Percentiles rank a stretch among this genome's conserved stretches.
phyloP scores from a whole-genome alignment of 2,888 invertebrate species.

The Incurvaria masculella region DNA sequence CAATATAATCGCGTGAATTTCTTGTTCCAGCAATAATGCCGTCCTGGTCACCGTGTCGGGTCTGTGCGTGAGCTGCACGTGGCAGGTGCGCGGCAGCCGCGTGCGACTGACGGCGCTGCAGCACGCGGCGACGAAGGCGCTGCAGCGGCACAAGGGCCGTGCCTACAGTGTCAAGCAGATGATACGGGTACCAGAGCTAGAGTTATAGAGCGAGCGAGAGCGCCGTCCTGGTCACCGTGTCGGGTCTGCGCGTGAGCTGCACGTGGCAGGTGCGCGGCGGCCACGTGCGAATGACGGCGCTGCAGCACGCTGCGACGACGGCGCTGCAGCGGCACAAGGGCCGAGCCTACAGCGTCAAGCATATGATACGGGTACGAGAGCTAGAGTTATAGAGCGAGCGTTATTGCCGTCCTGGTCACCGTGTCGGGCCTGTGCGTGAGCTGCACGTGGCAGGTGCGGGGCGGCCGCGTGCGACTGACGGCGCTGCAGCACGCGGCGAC shows the following conservation, averaged over 20 bases:
- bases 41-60: constrained; percentile 55
- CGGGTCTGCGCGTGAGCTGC: constrained; percentile 52
- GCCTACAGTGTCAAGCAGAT: constrained; percentile 59
- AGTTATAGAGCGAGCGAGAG: no score
- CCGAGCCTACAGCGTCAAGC: constrained; percentile 56
- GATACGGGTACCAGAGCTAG: no score
- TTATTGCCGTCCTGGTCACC: constrained; percentile 46
- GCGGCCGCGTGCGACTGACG: constrained; percentile 36
- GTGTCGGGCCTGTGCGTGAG: constrained; percentile 56
- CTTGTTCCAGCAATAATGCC: no score
- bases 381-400: no score
- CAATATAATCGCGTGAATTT: no score
- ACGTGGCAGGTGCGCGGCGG: constrained; percentile 51
- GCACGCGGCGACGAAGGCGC: constrained; percentile 60
- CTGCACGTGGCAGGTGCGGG: constrained; percentile 49
- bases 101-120: constrained; percentile 49
- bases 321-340: constrained; percentile 60
- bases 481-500: constrained; percentile 63
- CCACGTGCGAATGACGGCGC: constrained; percentile 35
- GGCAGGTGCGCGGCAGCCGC: constrained; percentile 41
- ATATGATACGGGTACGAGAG: constrained; percentile 57
- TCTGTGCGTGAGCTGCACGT: constrained; percentile 53
- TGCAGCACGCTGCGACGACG: constrained; percentile 62
- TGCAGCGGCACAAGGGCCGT: constrained; percentile 57
- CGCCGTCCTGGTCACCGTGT: constrained; percentile 53